These are phyloP conservation scores for Macropus fuliginosus DNA, from an alignment of 2,797 vertebrate species.

Conservation along the genomic window DNA sequence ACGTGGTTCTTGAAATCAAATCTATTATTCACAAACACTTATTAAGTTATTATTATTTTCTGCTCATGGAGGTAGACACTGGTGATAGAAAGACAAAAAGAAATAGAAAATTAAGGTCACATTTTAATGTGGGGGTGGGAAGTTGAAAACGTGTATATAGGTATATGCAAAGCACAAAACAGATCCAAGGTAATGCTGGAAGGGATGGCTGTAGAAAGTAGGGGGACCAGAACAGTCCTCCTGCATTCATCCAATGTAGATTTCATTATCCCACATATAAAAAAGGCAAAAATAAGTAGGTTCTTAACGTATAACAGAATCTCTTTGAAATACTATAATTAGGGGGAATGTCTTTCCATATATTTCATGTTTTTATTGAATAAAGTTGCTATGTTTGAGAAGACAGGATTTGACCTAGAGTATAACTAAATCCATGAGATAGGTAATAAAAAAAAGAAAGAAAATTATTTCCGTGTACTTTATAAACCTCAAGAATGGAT, in stretches of 20 bases:
- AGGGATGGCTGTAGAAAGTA: background rate
- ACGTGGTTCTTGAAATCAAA: background rate
- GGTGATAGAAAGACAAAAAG: background rate
- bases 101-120: background rate
- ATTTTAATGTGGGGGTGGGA: background rate
- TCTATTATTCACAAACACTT: background rate
- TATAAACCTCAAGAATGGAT: background rate
- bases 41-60: background rate
- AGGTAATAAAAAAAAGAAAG: background rate
- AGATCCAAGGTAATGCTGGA: background rate
- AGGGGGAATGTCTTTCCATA: background rate
- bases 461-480: background rate
- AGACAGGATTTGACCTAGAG: conserved; percentile 5
- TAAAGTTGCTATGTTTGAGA: background rate
- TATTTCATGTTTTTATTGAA: background rate
- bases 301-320: background rate
- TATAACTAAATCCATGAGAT: background rate
- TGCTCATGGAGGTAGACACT: background rate
- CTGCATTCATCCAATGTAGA: background rate
- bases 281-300: background rate
- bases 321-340: background rate
- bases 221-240: background rate
- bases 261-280: background rate
- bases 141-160: background rate
- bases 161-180: background rate